phyloP scores from a whole-genome alignment of 2,888 invertebrate genomes.

The Platerodrilus igneus region DNA sequence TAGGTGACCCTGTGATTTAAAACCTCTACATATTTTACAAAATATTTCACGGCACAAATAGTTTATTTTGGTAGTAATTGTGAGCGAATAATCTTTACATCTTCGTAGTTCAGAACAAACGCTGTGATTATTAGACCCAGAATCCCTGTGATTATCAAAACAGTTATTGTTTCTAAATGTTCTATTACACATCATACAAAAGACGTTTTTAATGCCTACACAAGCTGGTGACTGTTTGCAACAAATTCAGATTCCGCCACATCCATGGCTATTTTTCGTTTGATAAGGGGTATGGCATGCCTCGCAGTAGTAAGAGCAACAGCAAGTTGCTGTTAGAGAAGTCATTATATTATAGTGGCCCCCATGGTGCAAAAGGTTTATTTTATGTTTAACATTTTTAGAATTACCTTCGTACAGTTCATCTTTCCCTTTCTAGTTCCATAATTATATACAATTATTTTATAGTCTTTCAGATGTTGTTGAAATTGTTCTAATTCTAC shows the following conservation, averaged over 20 bases:
- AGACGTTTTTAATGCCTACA: slow-evolving; percentile 1
- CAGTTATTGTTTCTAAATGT: slow-evolving; percentile 10
- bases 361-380: too few species aligned
- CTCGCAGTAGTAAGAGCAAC: slow-evolving; percentile 29
- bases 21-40: background rate
- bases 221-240: slow-evolving; percentile 19
- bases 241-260: slow-evolving; percentile 13
- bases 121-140: background rate
- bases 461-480: too few species aligned
- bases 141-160: slow-evolving; percentile 16
- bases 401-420: too few species aligned
- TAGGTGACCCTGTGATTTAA: background rate
- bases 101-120: slow-evolving; percentile 9
- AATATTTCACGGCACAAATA: background rate
- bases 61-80: background rate
- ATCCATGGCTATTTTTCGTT: slow-evolving; percentile 15
- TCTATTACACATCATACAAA: slow-evolving; percentile 17
- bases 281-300: slow-evolving; percentile 26
- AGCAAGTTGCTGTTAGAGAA: slow-evolving; percentile 29
- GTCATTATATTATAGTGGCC: slow-evolving; percentile 30
- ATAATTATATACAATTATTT: too few species aligned
- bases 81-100: slow-evolving; percentile 11
- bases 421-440: too few species aligned
- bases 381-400: too few species aligned
- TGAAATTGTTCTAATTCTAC: too few species aligned